phyloP scores from a whole-genome alignment of 2,888 invertebrate species.

The Clitarchus hookeri region DNA sequence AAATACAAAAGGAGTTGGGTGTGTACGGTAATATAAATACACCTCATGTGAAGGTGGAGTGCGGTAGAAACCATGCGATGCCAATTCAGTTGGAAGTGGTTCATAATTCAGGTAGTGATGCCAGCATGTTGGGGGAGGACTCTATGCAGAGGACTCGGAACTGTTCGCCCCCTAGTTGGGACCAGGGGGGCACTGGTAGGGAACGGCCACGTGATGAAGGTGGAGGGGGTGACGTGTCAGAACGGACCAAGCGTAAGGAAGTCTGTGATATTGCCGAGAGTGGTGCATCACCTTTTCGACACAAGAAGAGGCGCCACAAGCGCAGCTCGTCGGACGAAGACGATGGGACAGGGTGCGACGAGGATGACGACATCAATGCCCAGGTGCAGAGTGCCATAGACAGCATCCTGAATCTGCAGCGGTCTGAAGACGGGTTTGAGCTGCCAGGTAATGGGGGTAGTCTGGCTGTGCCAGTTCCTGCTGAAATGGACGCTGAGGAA shows the following conservation, averaged over 20 bases:
- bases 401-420: slow-evolving; percentile 74
- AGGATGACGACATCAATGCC: slow-evolving; percentile 70
- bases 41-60: slow-evolving; percentile 11
- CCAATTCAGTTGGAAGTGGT: not conserved
- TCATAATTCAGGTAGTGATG: not conserved
- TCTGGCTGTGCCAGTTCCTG: slow-evolving; percentile 30
- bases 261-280: slow-evolving; percentile 35
- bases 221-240: slow-evolving; percentile 29
- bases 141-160: slow-evolving; percentile 24
- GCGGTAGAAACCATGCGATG: not conserved
- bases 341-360: slow-evolving; percentile 41
- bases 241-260: slow-evolving; percentile 33
- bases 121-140: slow-evolving; percentile 23
- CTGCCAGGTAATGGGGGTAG: slow-evolving; percentile 27
- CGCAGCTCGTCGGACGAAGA: slow-evolving; percentile 17
- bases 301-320: slow-evolving; percentile 37
- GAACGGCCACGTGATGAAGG: slow-evolving; percentile 39
- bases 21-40: slow-evolving; percentile 49
- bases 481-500: slow-evolving; percentile 31
- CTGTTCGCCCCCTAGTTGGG: not conserved
- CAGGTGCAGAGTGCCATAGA: slow-evolving; percentile 82
- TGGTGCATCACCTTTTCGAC: slow-evolving; percentile 25
- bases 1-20: slow-evolving; percentile 68
- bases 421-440: slow-evolving; percentile 50
- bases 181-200: slow-evolving; percentile 2